These are phyloP conservation scores for Belonocnema kinseyi DNA, from an alignment of 1,140 invertebrate species.

Conservation along the genomic window DNA sequence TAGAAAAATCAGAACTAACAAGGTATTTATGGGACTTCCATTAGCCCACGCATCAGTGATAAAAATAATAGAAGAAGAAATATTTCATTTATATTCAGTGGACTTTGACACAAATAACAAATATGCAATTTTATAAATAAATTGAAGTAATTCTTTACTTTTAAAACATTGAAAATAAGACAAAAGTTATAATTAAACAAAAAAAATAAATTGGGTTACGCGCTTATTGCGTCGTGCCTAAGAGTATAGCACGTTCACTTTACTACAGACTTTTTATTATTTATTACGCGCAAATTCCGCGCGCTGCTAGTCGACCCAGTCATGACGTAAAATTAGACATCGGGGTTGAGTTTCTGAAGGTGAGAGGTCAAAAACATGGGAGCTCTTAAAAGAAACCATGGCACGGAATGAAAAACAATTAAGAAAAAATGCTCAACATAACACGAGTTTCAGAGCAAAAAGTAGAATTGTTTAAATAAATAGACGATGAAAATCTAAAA, in stretches of 20 bases:
- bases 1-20: constrained; percentile 26
- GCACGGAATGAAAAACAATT: background rate
- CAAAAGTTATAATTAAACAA: background rate
- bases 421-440: background rate
- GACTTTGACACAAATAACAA: background rate
- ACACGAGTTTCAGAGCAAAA: background rate
- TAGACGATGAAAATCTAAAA: too few relatives aligned
- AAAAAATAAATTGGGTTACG: background rate
- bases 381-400: constrained; percentile 13
- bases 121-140: background rate
- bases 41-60: constrained; percentile 3
- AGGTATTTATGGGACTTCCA: constrained; percentile 30
- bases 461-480: too few relatives aligned
- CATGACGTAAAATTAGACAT: constrained; percentile 10
- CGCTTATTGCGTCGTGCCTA: background rate
- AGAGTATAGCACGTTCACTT: background rate
- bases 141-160: background rate
- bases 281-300: background rate
- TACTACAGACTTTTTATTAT: constrained; percentile 2
- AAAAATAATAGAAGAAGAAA: background rate
- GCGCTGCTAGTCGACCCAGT: constrained; percentile 12
- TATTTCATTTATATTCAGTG: background rate
- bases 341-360: constrained; percentile 13
- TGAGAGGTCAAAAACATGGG: background rate
- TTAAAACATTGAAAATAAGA: background rate